phyloP scores from a whole-genome alignment of 92 coral and sea anemone species.

The Paramuricea clavata region DNA sequence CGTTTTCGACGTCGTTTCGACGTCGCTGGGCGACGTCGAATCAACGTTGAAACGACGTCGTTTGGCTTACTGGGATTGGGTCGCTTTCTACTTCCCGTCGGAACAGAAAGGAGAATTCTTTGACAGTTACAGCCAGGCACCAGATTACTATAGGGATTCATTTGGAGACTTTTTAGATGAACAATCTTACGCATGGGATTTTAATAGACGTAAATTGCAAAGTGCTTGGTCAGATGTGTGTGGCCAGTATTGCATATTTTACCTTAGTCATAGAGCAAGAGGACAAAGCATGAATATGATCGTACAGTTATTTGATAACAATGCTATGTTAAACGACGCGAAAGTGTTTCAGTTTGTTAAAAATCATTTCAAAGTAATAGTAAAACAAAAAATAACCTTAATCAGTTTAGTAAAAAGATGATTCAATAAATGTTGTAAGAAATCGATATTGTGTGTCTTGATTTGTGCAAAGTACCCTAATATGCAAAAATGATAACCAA shows the following conservation, averaged over 20 bases:
- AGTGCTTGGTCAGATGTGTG: conserved; percentile 30
- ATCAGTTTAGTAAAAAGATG: not conserved
- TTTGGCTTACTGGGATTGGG: too few species aligned
- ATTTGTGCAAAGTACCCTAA: too few species aligned
- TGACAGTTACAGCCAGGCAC: conserved; percentile 45
- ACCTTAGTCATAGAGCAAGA: conserved; percentile 18
- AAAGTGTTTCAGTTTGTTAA: not conserved
- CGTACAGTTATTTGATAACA: not conserved
- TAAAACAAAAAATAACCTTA: not conserved
- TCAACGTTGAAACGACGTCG: too few species aligned
- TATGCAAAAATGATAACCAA: too few species aligned
- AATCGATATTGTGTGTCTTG: too few species aligned
- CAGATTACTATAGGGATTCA: conserved; percentile 28
- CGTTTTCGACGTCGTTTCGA: too few species aligned
- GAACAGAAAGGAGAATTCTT: conserved; percentile 34
- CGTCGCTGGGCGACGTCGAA: too few species aligned
- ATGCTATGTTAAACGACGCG: not conserved
- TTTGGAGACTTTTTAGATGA: conserved; percentile 41
- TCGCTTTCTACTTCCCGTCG: conserved; percentile 41
- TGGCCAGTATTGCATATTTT: conserved; percentile 23
- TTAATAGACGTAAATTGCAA: conserved; percentile 8
- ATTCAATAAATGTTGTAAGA: not conserved
- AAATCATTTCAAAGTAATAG: not conserved
- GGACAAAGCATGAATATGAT: conserved; percentile 6
- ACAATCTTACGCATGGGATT: not conserved